Conservation (phyloP, 2,113 vertebrate species). For the Stigmatopora argus region DNA sequence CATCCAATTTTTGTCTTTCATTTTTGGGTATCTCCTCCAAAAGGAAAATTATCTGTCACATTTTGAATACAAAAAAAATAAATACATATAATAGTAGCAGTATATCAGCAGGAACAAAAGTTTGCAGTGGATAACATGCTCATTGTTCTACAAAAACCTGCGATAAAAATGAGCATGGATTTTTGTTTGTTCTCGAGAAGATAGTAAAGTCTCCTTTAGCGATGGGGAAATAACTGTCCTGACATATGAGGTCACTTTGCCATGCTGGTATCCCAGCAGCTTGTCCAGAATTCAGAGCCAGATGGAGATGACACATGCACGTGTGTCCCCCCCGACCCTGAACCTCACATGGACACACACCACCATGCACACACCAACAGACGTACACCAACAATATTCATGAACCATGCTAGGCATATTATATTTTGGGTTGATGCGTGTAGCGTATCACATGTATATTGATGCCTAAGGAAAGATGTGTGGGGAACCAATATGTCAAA, state of each 20-base stretch:
- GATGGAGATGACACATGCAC: slow-evolving; percentile 21
- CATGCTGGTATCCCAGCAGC: slow-evolving; percentile 41
- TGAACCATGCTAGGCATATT: slow-evolving; percentile 21
- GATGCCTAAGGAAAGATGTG: background rate
- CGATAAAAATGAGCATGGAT: no score
- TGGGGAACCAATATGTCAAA: background rate
- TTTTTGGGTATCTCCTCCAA: no score
- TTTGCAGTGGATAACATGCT: no score
- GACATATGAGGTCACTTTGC: slow-evolving; percentile 51
- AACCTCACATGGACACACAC: slow-evolving; percentile 11
- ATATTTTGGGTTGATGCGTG: slow-evolving; percentile 24
- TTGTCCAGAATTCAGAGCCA: slow-evolving; percentile 30
- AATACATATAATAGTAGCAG: no score
- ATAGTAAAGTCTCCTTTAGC: background rate
- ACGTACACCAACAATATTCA: slow-evolving; percentile 31
- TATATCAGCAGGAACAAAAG: no score
- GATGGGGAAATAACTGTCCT: slow-evolving; percentile 7
- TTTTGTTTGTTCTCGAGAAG: background rate
- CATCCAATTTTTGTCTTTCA: no score
- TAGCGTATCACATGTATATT: slow-evolving; percentile 14
- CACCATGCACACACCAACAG: slow-evolving; percentile 15
- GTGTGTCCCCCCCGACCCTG: no score
- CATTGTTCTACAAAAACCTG: no score
- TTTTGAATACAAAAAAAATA: no score
- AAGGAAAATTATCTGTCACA: no score